phyloP scores from a whole-genome alignment of 1,140 invertebrate species.

The Ooceraea biroi region DNA sequence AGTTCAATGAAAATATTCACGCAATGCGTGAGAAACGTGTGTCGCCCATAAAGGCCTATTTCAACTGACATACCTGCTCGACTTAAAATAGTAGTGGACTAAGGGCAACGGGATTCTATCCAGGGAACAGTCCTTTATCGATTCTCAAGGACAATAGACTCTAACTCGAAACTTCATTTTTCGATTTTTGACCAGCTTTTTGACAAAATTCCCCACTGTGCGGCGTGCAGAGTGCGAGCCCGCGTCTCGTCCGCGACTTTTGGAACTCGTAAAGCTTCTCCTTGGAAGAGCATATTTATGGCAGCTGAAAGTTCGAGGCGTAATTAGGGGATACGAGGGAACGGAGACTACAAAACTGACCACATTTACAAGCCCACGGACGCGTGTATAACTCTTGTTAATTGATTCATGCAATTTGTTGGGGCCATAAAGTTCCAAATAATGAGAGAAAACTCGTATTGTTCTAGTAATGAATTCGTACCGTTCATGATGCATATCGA shows the following conservation, averaged over 20 bases:
- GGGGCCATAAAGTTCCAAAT: neutral
- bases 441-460: no score
- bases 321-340: conserved; percentile 9
- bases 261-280: conserved; percentile 5
- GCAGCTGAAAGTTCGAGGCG: neutral
- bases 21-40: no score
- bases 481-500: neutral
- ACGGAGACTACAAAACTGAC: neutral
- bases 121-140: no score
- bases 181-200: no score
- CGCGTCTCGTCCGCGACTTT: neutral
- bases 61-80: no score
- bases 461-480: neutral
- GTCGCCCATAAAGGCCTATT: no score
- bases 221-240: neutral
- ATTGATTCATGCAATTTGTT: neutral
- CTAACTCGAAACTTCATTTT: no score
- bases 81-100: no score
- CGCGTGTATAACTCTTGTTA: neutral
- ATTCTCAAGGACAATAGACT: no score
- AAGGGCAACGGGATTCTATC: no score
- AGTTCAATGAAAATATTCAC: no score
- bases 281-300: neutral
- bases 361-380: neutral
- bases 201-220: no score